phyloP scores from a whole-genome alignment of 2,888 invertebrate species.

The Hypsopygia costalis region DNA sequence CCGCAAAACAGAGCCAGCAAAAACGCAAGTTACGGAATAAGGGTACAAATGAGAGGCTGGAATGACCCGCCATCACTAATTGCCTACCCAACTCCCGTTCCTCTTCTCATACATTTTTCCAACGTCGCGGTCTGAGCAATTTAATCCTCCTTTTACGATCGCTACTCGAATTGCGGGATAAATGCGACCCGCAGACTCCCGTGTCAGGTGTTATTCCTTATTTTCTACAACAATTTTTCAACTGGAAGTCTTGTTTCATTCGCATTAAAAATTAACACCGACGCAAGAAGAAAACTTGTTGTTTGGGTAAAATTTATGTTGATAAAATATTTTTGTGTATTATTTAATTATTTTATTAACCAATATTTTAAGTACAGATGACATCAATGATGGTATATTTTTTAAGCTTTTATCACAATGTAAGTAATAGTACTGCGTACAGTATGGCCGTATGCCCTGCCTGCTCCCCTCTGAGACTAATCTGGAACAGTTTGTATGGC shows the following conservation, averaged over 20 bases:
- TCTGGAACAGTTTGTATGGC: no score
- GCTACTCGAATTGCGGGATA: conserved; percentile 12
- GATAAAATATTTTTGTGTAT: no score
- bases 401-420: no score
- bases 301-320: no score
- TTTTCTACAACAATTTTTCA: background rate
- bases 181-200: conserved; percentile 6
- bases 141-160: conserved; percentile 17
- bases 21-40: conserved; percentile 5
- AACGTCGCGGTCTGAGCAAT: conserved; percentile 10
- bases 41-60: conserved; percentile 6
- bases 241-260: background rate
- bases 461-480: no score
- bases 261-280: background rate
- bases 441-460: no score
- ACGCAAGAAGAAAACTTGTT: no score
- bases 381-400: no score
- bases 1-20: background rate
- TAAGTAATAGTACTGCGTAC: no score
- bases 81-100: conserved; percentile 8
- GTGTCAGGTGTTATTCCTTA: conserved; percentile 6
- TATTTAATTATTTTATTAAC: no score
- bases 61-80: conserved; percentile 13
- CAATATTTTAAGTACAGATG: no score
- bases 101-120: conserved; percentile 13